These are phyloP conservation scores for Pterobdella sp. DNA, from an alignment of 2,888 invertebrate genomes.

Conservation along the genomic window DNA sequence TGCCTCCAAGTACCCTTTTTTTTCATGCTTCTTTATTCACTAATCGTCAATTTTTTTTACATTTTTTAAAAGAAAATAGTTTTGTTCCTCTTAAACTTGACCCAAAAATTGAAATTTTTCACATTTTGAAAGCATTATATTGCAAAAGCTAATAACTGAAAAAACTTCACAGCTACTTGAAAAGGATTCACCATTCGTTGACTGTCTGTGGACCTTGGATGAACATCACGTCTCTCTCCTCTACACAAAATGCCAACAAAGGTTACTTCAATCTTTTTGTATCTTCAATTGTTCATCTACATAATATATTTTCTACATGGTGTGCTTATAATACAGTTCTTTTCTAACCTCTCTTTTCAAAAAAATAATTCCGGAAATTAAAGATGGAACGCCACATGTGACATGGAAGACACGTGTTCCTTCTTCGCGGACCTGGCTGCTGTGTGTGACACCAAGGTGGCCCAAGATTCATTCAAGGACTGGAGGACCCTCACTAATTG, in stretches of 20 bases:
- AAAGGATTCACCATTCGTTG: too few relatives aligned
- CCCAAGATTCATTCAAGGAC: conserved; percentile 4
- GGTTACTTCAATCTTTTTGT: not conserved
- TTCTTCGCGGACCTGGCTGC: not conserved
- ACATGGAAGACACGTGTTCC: not conserved
- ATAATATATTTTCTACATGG: not conserved
- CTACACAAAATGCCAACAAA: not conserved
- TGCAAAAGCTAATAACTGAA: too few relatives aligned
- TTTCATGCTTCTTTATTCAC: too few relatives aligned
- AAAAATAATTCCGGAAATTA: not conserved
- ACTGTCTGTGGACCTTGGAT: not conserved
- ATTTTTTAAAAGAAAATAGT: too few relatives aligned
- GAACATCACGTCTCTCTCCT: not conserved
- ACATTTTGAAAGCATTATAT: too few relatives aligned
- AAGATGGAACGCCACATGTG: not conserved
- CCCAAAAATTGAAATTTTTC: too few relatives aligned
- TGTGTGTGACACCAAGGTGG: not conserved
- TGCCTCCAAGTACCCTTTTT: too few relatives aligned
- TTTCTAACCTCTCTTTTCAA: not conserved
- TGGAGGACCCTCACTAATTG: not conserved
- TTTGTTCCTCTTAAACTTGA: too few relatives aligned
- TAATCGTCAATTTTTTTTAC: too few relatives aligned
- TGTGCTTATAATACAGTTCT: not conserved
- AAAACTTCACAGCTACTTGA: too few relatives aligned
- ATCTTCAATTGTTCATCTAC: not conserved